These are phyloP conservation scores for Crotalus horridus DNA, from an alignment of 2,113 vertebrate species.

Conservation along the genomic window DNA sequence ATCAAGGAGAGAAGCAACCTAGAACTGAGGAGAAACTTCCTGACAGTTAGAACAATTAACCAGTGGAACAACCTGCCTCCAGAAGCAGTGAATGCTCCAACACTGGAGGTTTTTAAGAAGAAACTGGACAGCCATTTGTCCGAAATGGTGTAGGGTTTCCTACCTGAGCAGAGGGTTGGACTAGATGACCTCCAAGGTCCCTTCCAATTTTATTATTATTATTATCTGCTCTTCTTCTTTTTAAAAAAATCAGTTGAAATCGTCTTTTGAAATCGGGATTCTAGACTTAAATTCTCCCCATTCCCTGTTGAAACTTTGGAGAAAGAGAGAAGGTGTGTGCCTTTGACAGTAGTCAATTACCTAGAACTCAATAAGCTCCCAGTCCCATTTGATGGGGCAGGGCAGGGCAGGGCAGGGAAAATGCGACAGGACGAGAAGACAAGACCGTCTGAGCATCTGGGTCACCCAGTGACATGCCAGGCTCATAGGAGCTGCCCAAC, in stretches of 20 bases:
- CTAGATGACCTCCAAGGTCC: too few species aligned
- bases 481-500: not conserved
- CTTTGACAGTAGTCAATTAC: not conserved
- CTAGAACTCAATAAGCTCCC: not conserved
- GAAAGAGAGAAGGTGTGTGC: not conserved
- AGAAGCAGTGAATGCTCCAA: too few species aligned
- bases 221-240: not conserved
- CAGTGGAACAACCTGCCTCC: too few species aligned
- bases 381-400: not conserved
- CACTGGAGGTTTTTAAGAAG: too few species aligned
- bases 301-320: not conserved
- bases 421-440: not conserved
- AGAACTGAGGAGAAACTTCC: too few species aligned
- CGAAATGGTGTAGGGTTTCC: too few species aligned
- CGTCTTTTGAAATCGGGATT: not conserved
- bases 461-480: not conserved
- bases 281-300: not conserved
- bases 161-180: too few species aligned
- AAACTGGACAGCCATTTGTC: too few species aligned
- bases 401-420: not conserved
- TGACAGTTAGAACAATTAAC: too few species aligned
- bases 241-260: too few species aligned
- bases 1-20: too few species aligned
- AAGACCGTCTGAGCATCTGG: not conserved
- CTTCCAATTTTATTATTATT: too few species aligned